Evolutionary conservation across 1,140 invertebrate genomes (phyloP).

Genomic region (Cyclina sinensis): DNA sequence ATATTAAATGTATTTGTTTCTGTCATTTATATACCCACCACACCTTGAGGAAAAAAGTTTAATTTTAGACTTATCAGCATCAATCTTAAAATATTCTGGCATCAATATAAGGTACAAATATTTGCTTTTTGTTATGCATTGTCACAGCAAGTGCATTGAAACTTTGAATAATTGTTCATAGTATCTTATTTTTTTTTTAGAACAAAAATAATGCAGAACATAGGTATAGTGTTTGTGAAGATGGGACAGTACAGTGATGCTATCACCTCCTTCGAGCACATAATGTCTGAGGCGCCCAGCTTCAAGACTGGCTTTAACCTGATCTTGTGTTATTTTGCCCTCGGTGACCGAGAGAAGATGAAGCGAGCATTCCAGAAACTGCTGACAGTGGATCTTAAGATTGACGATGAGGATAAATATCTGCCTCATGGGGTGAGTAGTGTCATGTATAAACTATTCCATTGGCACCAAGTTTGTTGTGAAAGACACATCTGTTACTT

Average conservation of each 20-base stretch:
- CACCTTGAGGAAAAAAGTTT: too few relatives aligned
- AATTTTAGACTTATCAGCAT: too few relatives aligned
- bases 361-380: constrained; percentile 96
- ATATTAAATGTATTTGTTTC: too few relatives aligned
- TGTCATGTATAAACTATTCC: neutral
- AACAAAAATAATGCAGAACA: constrained; percentile 99
- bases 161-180: too few relatives aligned
- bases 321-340: constrained; percentile 96
- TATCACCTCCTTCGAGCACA: constrained; percentile 98
- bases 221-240: constrained; percentile 97
- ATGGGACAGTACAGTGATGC: constrained; percentile 99
- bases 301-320: constrained; percentile 96
- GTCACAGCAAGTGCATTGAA: too few relatives aligned
- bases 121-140: too few relatives aligned
- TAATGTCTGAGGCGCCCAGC: constrained; percentile 97
- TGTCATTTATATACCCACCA: too few relatives aligned
- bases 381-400: constrained; percentile 94
- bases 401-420: constrained; percentile 95
- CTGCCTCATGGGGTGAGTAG: constrained; percentile 85
- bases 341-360: constrained; percentile 98
- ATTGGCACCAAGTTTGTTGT: too few relatives aligned
- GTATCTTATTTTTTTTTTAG: constrained; percentile 87
- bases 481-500: too few relatives aligned
- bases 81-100: too few relatives aligned
- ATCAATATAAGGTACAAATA: too few relatives aligned